These are phyloP conservation scores for Peucedramus taeniatus DNA, from an alignment of 2,113 vertebrate species.

Conservation along the genomic window DNA sequence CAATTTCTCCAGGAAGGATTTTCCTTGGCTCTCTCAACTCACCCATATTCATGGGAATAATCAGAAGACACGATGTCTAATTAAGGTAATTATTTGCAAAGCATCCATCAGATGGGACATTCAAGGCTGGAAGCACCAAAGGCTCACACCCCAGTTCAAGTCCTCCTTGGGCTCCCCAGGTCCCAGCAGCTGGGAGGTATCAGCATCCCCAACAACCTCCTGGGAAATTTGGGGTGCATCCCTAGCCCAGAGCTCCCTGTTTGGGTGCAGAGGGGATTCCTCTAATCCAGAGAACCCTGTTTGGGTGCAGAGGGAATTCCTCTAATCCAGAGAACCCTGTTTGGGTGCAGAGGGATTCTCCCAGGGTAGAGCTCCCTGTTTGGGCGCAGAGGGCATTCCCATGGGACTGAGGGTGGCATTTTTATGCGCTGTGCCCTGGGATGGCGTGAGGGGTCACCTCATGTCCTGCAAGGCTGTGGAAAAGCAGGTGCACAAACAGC, in stretches of 20 bases:
- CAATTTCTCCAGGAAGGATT: background rate
- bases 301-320: background rate
- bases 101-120: background rate
- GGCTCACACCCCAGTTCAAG: background rate
- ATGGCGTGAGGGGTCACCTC: background rate
- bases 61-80: background rate
- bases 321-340: background rate
- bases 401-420: fast-evolving
- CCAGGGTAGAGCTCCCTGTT: too few species aligned
- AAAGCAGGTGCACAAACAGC: background rate
- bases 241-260: too few species aligned
- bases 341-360: too few species aligned
- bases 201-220: fast-evolving
- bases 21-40: background rate
- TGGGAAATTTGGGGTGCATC: background rate
- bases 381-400: too few species aligned
- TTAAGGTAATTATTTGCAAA: background rate
- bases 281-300: background rate
- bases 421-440: fast-evolving
- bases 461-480: fast-evolving
- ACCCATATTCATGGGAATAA: background rate
- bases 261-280: background rate
- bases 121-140: background rate
- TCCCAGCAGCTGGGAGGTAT: background rate
- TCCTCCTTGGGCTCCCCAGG: background rate